phyloP scores from a whole-genome alignment of 2,888 invertebrate genomes.

The Synergus laeviventris region DNA sequence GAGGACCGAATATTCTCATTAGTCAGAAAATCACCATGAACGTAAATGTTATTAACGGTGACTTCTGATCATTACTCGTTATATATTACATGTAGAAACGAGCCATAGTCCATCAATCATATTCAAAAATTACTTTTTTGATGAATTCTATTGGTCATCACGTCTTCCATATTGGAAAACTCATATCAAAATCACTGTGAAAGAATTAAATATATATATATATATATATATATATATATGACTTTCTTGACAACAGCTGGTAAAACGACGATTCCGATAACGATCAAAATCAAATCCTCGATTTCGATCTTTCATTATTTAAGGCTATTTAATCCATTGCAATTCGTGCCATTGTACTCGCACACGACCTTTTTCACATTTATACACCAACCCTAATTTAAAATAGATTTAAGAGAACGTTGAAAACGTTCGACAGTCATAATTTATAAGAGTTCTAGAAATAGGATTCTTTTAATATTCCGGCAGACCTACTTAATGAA shows the following conservation, averaged over 20 bases:
- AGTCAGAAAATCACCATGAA: constrained; percentile 60
- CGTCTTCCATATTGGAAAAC: constrained; percentile 39
- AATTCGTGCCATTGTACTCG: constrained; percentile 15
- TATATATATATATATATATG: background rate
- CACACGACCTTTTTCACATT: background rate
- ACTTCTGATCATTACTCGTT: constrained; percentile 43
- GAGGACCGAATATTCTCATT: constrained; percentile 56
- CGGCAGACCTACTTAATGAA: constrained; percentile 13
- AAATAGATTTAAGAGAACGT: constrained; percentile 15
- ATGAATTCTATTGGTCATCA: background rate
- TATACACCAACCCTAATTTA: background rate
- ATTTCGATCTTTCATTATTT: background rate
- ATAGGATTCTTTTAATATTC: background rate
- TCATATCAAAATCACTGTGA: background rate
- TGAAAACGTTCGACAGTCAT: constrained; percentile 37
- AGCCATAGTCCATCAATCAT: background rate
- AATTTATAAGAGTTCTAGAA: constrained; percentile 4
- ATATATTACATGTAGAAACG: background rate
- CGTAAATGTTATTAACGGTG: constrained; percentile 56
- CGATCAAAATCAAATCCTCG: background rate
- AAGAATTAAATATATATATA: background rate
- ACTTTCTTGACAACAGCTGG: background rate
- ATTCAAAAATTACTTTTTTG: background rate
- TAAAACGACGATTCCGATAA: background rate
- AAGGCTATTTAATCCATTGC: constrained; percentile 4